Conservation (phyloP, 2,888 invertebrate genomes). For the Sceliomorpha sp. region DNA sequence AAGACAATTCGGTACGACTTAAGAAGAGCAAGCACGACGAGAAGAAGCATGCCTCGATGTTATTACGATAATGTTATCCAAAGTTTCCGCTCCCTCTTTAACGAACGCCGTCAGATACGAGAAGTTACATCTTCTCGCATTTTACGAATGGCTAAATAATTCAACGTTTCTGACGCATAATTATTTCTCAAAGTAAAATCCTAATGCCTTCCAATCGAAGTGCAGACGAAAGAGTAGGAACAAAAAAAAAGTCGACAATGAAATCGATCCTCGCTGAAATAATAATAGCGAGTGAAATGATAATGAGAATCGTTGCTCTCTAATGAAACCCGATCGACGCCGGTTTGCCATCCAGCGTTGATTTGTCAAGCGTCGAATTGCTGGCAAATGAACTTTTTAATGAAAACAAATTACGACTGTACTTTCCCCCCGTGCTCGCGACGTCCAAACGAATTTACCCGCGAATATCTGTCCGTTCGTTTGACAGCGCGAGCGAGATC, state of each 20-base stretch:
- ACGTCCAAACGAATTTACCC: slow-evolving; percentile 22
- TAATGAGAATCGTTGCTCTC: neutral
- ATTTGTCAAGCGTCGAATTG: slow-evolving; percentile 24
- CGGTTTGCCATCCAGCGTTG: slow-evolving; percentile 13
- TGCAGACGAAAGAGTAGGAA: neutral
- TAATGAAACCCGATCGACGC: slow-evolving; percentile 3
- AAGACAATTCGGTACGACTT: slow-evolving; percentile 16
- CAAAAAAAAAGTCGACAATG: neutral
- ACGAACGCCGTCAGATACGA: slow-evolving; percentile 70
- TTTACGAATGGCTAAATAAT: neutral
- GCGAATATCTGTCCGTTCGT: slow-evolving; percentile 44
- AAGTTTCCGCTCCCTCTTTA: slow-evolving; percentile 66
- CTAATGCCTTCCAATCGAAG: too few relatives aligned
- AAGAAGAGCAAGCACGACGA: slow-evolving; percentile 38
- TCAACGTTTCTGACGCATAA: too few relatives aligned
- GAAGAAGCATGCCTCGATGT: slow-evolving; percentile 61
- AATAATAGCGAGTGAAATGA: neutral
- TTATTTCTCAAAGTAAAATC: too few relatives aligned
- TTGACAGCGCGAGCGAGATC: slow-evolving; percentile 45
- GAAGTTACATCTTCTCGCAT: slow-evolving; percentile 58
- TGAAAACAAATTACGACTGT: slow-evolving; percentile 17
- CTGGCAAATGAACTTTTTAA: slow-evolving; percentile 33
- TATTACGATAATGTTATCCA: slow-evolving; percentile 72
- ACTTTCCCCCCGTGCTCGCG: too few relatives aligned
- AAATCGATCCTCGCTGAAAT: too few relatives aligned